Base-by-base conservation (phyloP, 2,113 vertebrate genomes). In the Buteo buteo region DNA sequence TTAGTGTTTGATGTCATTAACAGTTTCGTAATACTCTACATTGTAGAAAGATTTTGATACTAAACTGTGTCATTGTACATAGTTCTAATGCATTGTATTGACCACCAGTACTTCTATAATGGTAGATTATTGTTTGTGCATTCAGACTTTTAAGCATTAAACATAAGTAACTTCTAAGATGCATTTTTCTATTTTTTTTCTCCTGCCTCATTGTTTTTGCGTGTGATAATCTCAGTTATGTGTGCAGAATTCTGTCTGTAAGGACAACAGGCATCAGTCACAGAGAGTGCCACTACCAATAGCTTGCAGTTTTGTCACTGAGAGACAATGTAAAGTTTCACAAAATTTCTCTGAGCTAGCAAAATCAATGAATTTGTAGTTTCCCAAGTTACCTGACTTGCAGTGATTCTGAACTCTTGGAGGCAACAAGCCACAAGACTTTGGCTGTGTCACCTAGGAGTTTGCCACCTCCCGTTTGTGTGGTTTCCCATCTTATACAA, bases 21-120 rank as follows among this genome's bases (percentile, higher is more conserved):
- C 97, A 98, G 98, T 98, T 98, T 98, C 98, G 98, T 98, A 98
- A 98, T 98, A 98, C 95, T 98, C 98, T 98, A 98, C 98, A 98
- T 98, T 98, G 98, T 98, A 98, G 98, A 98, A 98, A 98, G 98
- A 98, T 98, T 98, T 99, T 99, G 98, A 98, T 99, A 99, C 98
- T 98, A 98, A 98, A 98, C 98, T 98, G 98, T 98, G 98, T 98
- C 98, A 97, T 98, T 99, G 98, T 99, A 98, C 98, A 99, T 98
- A 99, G 98, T 98, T 98, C 98, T 98, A 97, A 98, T 98, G 98
- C 98, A 98, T 98, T 98, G 98, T 98, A 98, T 98, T 98, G 98
- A 98, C 97, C 98, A 98, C 97, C 97, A 98, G 98, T 98, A 98
- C 98, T 98, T 98, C 98, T 98, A 97, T 98, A 98, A 98, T 98